These are phyloP conservation scores for Cyprinodon tularosa DNA, from an alignment of 2,113 vertebrate genomes.

Conservation along the genomic window DNA sequence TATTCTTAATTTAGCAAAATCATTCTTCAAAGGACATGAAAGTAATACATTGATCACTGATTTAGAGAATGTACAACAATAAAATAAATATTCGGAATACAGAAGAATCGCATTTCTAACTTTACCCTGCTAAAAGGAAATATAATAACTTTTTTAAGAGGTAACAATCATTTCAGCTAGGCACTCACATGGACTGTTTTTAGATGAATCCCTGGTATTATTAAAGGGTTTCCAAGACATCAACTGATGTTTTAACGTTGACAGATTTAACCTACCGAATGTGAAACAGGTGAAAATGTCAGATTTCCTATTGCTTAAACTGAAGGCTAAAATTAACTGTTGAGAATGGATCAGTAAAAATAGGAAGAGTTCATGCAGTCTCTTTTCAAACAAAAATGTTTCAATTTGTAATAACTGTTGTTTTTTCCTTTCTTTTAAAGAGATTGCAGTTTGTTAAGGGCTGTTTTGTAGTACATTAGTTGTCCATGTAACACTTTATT, in stretches of 20 bases:
- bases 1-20: neutral
- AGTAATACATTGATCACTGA: neutral
- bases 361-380: neutral
- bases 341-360: too few species aligned
- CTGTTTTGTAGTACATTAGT: neutral
- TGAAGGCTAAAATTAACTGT: neutral
- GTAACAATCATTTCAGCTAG: too few species aligned
- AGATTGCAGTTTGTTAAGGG: neutral
- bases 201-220: neutral
- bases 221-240: neutral
- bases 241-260: neutral
- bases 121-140: neutral
- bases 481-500: too few species aligned
- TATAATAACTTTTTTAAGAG: too few species aligned
- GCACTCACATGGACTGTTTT: too few species aligned
- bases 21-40: neutral
- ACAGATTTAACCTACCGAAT: neutral
- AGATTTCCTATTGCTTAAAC: neutral
- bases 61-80: neutral
- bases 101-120: neutral
- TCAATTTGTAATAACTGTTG: too few species aligned
- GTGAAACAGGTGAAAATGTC: neutral
- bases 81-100: too few species aligned
- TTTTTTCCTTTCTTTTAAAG: neutral
- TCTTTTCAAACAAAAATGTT: neutral